These are phyloP conservation scores for Galagoides demidoff DNA, from an alignment of 2,797 vertebrate genomes.

Conservation along the genomic window DNA sequence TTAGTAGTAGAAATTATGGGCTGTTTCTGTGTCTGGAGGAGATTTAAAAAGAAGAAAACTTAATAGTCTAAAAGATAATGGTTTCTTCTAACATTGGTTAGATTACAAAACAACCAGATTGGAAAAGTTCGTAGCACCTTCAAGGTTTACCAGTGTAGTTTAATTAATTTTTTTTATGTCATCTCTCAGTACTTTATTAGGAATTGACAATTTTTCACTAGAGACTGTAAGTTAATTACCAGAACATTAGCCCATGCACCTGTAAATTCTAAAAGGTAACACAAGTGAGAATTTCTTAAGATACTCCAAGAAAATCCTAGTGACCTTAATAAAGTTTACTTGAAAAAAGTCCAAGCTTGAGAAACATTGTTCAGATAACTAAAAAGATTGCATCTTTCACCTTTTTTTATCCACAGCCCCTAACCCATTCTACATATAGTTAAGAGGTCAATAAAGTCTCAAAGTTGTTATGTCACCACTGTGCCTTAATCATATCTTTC, in stretches of 20 bases:
- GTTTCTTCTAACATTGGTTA: not conserved
- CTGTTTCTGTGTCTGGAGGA: not conserved
- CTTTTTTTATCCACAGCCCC: not conserved
- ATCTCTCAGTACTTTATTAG: no score
- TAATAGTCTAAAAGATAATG: not conserved
- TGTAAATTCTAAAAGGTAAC: no score
- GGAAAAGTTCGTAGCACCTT: not conserved
- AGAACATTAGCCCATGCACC: not conserved
- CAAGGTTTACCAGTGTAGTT: not conserved
- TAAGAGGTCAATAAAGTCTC: not conserved
- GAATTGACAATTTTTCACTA: no score
- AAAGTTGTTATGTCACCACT: not conserved
- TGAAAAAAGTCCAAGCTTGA: not conserved
- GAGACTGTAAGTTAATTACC: not conserved
- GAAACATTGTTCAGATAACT: no score
- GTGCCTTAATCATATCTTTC: not conserved
- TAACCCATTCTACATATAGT: not conserved
- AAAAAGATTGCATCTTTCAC: not conserved
- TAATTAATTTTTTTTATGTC: no score
- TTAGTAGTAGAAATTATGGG: not conserved
- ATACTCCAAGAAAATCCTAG: not conserved
- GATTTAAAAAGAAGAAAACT: not conserved
- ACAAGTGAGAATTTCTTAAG: not conserved
- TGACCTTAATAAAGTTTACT: not conserved
- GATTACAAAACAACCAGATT: not conserved